Conservation (phyloP, 37 sponge, comb jelly and placozoan species). For the Eunapius fragilis region DNA sequence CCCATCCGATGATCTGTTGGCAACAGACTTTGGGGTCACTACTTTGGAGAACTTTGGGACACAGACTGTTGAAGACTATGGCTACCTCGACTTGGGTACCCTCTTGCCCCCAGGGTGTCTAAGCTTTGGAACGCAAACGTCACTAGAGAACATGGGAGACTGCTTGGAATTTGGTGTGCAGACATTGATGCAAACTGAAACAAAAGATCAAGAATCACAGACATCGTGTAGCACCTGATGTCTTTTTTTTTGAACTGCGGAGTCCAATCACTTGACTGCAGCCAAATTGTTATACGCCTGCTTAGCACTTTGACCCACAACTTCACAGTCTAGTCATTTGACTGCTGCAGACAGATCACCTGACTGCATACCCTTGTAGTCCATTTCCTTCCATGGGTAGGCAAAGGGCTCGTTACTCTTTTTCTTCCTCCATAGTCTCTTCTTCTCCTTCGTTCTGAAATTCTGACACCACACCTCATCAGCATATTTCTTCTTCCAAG, state of each 20-base stretch:
- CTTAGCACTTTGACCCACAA: background rate
- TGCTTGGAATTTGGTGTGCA: constrained; percentile 18
- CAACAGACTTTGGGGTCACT: background rate
- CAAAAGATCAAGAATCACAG: constrained; percentile 37
- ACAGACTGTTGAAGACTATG: constrained; percentile 12
- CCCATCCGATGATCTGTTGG: background rate
- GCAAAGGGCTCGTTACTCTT: constrained; percentile 47
- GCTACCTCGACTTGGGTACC: background rate
- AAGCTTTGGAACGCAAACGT: constrained; percentile 64
- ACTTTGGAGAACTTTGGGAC: constrained; percentile 50
- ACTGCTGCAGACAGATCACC: background rate
- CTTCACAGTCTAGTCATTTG: background rate
- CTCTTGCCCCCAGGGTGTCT: constrained; percentile 44
- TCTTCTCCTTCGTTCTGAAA: constrained; percentile 79
- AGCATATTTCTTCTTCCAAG: constrained; percentile 79
- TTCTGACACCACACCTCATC: constrained; percentile 92
- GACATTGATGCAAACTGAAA: background rate
- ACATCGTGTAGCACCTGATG: background rate
- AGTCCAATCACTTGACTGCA: background rate
- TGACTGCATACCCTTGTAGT: background rate
- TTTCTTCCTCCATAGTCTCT: constrained; percentile 81
- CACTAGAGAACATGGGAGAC: background rate
- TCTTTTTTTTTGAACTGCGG: background rate
- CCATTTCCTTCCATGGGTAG: constrained; percentile 84
- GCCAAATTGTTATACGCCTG: background rate